Base-by-base conservation (phyloP, 1,140 invertebrate genomes). In the Drosophila lowei region DNA sequence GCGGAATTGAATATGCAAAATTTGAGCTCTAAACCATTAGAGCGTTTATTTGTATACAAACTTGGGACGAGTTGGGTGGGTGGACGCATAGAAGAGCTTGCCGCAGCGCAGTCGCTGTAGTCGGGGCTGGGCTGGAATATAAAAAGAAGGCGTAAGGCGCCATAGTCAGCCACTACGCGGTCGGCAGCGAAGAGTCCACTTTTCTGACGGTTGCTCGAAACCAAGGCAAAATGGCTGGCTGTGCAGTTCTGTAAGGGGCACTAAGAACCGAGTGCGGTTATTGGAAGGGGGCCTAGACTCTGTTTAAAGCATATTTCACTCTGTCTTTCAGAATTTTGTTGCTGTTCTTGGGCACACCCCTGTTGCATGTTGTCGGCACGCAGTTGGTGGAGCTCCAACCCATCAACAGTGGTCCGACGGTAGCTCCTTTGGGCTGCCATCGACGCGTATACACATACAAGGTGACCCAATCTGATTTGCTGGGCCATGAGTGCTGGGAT, bases 401-500 rank as follows among this genome's bases (percentile, higher is more conserved):
- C 0, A 64, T 91, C 6, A 73, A 64, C 38, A 90, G 71, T 38
- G 83, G 73, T 41, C 83, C 85, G 4, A 85, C 81, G 7, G 49
- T 61, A 3, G 71, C 85, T 0, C 84, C 90, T 9, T 57, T 93
- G 9, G 92, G 92, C 48, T 93, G 93, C 57, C 92, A 93, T 67
- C 85, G 91, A 23, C 89, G 91, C 6, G 30, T 92, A 0, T 93
- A 93, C 63, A 92, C 92, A 0, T 93, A 92, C 70, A 80, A 88
- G 18, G 92, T 92, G 13, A 92, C 79, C 7, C 85, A 89, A 48
- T 59, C 66, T 7, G 78, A 90, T 65, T 42, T 46, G 6, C 59
- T 81, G 42, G 90, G 90, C 1, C 79, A 81, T 6, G 77, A 77
- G 18, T 90, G 91, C 58, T 91, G 89, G 79, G 96, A 95, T 75